These are phyloP conservation scores for Eurytoma adleriae DNA, from an alignment of 2,888 invertebrate genomes.

Conservation along the genomic window DNA sequence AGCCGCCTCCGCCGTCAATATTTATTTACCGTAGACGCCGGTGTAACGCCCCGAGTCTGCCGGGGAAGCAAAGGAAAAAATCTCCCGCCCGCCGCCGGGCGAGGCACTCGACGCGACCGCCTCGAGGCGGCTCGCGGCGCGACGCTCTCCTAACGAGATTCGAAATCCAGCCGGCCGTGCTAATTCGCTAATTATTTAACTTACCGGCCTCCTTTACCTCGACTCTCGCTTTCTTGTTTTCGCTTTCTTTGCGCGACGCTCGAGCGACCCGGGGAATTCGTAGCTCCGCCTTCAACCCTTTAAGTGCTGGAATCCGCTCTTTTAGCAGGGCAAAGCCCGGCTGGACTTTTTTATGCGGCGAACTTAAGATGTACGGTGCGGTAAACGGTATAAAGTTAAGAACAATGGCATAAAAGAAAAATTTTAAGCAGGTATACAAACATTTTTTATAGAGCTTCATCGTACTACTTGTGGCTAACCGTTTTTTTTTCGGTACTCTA, in stretches of 20 bases:
- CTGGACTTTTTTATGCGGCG: no score
- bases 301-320: no score
- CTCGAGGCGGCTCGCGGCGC: not conserved
- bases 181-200: conserved; percentile 68
- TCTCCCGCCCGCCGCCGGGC: not conserved
- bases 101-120: not conserved
- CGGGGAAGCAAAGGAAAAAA: conserved; percentile 10
- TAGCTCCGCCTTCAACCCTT: no score
- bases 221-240: not conserved
- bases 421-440: no score
- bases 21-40: conserved; percentile 57
- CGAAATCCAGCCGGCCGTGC: conserved; percentile 62
- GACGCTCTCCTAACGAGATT: conserved; percentile 62
- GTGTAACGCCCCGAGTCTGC: not conserved
- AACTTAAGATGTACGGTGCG: no score
- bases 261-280: no score
- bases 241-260: not conserved
- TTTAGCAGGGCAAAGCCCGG: no score
- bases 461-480: no score
- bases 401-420: no score
- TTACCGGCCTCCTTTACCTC: conserved; percentile 26
- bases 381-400: no score
- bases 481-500: no score
- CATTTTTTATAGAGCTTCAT: no score
- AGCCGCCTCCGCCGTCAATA: conserved; percentile 56